These are phyloP conservation scores for Clavelina lepadiformis DNA, from an alignment of 23 tunicate species.

Conservation along the genomic window DNA sequence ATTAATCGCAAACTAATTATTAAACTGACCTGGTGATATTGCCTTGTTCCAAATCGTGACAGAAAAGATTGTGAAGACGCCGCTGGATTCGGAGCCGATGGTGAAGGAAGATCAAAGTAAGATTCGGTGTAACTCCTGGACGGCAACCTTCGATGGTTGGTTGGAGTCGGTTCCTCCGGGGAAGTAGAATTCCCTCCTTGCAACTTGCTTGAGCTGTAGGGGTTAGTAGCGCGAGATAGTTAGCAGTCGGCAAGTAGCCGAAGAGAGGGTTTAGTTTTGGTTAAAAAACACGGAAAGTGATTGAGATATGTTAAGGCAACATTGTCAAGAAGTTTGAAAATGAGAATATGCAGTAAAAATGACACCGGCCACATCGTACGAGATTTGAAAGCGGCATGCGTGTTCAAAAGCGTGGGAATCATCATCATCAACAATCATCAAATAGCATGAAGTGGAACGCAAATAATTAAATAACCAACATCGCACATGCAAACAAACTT, in stretches of 20 bases:
- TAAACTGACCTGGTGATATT: constrained; percentile 58
- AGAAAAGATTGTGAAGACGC: constrained; percentile 21
- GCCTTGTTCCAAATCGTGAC: constrained; percentile 26
- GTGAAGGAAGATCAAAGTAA: constrained; percentile 18
- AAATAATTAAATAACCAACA: too few relatives aligned
- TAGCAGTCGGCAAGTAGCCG: not conserved
- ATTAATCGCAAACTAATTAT: not conserved
- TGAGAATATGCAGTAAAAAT: too few relatives aligned
- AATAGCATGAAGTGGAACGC: too few relatives aligned
- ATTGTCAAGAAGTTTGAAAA: too few relatives aligned
- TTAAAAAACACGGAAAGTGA: too few relatives aligned
- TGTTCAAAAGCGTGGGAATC: too few relatives aligned
- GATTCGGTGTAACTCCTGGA: constrained; percentile 58
- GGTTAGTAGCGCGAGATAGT: constrained; percentile 8
- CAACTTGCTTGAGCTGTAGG: constrained; percentile 22
- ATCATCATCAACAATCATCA: too few relatives aligned
- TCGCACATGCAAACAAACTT: too few relatives aligned
- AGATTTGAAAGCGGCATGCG: too few relatives aligned
- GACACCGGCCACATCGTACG: too few relatives aligned
- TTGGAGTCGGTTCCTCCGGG: constrained; percentile 36
- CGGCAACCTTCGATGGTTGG: constrained; percentile 17
- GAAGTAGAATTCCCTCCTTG: constrained; percentile 18
- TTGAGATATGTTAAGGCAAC: too few relatives aligned
- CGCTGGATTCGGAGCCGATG: constrained; percentile 4
- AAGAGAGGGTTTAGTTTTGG: too few relatives aligned